These are phyloP conservation scores for Nomada lathburiana DNA, from an alignment of 2,888 invertebrate species.

Conservation along the genomic window DNA sequence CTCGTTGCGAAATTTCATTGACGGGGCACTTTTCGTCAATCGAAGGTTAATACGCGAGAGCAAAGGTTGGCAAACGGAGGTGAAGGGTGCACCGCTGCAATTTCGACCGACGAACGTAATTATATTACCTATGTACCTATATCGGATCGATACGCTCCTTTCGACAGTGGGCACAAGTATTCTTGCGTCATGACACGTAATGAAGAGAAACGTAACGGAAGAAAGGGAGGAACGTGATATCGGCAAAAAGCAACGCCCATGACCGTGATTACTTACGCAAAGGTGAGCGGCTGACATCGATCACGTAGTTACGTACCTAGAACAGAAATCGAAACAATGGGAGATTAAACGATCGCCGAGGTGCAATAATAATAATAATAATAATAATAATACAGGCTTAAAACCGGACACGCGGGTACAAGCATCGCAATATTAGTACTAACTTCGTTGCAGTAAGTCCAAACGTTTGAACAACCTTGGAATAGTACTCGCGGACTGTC, in stretches of 20 bases:
- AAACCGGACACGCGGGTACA: no score
- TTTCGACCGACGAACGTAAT: no score
- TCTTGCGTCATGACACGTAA: not conserved
- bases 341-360: constrained; percentile 9
- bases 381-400: not conserved
- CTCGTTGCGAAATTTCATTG: not conserved
- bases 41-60: no score
- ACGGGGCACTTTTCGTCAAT: no score
- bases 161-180: no score
- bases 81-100: no score
- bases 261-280: constrained; percentile 31
- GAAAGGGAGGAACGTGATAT: not conserved
- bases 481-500: no score
- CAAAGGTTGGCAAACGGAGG: not conserved
- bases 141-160: no score
- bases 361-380: not conserved
- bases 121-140: no score
- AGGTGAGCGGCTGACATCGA: constrained; percentile 11
- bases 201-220: not conserved
- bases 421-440: no score
- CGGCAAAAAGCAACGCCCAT: not conserved
- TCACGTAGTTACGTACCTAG: constrained; percentile 56
- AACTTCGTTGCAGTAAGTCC: no score
- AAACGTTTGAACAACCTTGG: no score
- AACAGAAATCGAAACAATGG: constrained; percentile 45